Evolutionary conservation across 2,888 invertebrate genomes (phyloP), one percentile per base, ranked within the genome.

Genomic region (Brenthis daphne): DNA sequence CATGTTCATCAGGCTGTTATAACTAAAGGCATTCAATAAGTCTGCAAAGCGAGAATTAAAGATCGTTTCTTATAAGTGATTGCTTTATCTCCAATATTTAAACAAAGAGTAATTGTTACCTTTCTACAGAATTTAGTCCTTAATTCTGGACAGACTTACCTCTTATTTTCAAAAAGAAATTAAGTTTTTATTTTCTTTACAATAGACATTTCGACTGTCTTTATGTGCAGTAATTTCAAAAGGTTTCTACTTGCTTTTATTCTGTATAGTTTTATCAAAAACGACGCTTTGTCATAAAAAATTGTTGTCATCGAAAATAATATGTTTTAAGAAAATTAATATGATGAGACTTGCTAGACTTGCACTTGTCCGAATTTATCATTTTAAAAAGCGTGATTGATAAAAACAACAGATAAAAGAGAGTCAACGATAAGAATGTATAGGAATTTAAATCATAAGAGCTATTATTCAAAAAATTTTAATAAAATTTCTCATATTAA

Each of bases 51-150:
- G 37, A 24, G 47, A 48, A 14, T 48, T n/a, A 29, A 29, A 48
- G 24, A 14, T 14, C 48, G 48, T 47, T 64, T 50, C 14, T 50
- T 83, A 82, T 89, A 89, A 90, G 89, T 90, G 90, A 90, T 90
- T 89, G 88, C 85, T 85, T 79, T 76, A 85, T 84, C 85, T 88
- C 88, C 85, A 89, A 89, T 88, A 82, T 89, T 81, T 80, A 83
- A 84, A 89, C 89, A 90, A 90, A 88, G 87, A 88, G 82, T 86
- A 86, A 90, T 89, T 90, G 89, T 90, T 90, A 89, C 87, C 87
- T 83, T 85, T 86, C 88, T 88, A 87, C 86, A 88, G 84, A 88
- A 87, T 88, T 84, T 83, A 83, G 85, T 82, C 85, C 85, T 85
- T 85, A 86, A 88, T 86, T 85, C 87, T 86, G 86, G 86, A 89